Conservation (phyloP, 1,140 invertebrate species). For the Drosophila kikkawai region DNA sequence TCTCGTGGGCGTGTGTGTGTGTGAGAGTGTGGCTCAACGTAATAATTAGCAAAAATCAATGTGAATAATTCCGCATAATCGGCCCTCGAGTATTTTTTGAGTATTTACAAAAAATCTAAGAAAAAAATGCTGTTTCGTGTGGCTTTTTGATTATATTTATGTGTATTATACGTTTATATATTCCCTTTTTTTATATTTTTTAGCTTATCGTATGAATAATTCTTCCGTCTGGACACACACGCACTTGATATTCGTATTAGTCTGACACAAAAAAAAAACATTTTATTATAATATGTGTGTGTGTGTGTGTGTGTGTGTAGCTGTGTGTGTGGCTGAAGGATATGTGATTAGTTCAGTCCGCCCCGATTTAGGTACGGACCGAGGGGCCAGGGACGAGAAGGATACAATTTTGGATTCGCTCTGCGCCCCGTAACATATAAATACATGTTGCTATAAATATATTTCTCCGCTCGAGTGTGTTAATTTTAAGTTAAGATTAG, state of each 20-base stretch:
- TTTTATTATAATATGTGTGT: slow-evolving; percentile 20
- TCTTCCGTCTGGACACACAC: slow-evolving; percentile 49
- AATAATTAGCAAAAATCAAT: slow-evolving; percentile 67
- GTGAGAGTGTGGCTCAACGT: slow-evolving; percentile 43
- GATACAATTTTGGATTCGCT: slow-evolving; percentile 17
- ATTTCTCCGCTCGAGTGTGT: slow-evolving; percentile 30
- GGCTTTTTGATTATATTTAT: slow-evolving; percentile 46
- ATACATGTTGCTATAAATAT: slow-evolving; percentile 34
- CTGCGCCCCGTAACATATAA: slow-evolving; percentile 37
- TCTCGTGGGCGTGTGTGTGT: slow-evolving; percentile 12
- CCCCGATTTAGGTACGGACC: neutral
- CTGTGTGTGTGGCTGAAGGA: slow-evolving; percentile 40
- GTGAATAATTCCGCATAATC: slow-evolving; percentile 19
- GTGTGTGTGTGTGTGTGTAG: slow-evolving; percentile 30
- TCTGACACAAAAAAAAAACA: slow-evolving; percentile 49
- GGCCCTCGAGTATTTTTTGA: slow-evolving; percentile 56
- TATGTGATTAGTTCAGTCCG: slow-evolving; percentile 49
- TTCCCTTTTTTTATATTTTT: slow-evolving; percentile 5
- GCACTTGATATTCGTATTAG: slow-evolving; percentile 42
- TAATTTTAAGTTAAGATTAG: slow-evolving; percentile 65
- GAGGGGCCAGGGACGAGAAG: slow-evolving; percentile 5
- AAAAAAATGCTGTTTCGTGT: slow-evolving; percentile 61
- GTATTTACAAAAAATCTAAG: slow-evolving; percentile 81
- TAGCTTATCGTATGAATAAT: slow-evolving; percentile 50
- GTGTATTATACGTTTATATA: slow-evolving; percentile 26